Evolutionary conservation across 2,797 vertebrate species (phyloP), one percentile per base, ranked within the genome.

Genomic region (Gallinago nigripennis): DNA sequence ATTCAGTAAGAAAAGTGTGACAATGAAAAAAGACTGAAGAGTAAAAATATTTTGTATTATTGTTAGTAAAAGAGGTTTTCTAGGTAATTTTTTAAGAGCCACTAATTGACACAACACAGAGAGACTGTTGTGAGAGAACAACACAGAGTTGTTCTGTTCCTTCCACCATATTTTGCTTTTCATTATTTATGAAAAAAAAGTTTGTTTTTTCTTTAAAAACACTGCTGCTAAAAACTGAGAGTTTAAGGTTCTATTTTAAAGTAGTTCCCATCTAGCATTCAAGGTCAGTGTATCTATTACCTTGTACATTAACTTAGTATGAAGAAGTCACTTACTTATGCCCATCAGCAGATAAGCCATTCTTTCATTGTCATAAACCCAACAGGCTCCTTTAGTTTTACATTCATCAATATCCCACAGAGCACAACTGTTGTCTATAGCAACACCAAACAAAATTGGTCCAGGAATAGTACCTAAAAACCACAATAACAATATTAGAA

Each of bases 381-480:
- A 98, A 85, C 98, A 98, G 43, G 98, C 97, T 94, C 98, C 98
- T 97, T 82, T 95, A 73, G 16, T 64, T 39, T 96, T 95, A 95
- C 98, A 98, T 41, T 98, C 96, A 45, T 97, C 95, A 45, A 97
- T 8, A 86, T 98, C 97, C 98, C 98, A 98, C 12, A 98, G 94
- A 57, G 92, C 90, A 81, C 98, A 98, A 19, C 97, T 97, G 79
- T 83, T 96, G 66, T 98, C 98, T 95, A 98, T 98, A 63, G 96
- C 91, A 82, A 96, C 19, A 19, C 98, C 98, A 95, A 98, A 98
- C 82, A 98, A 79, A 94, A 98, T 98, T 30, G 98, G 98, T 65
- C 98, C 98, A 77, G 98, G 98, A 92, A 98, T 97, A 81, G 98
- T 98, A 43, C 98, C 98, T 98, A 70, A 71, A 95, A 93, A 90